Percentiles rank a stretch among this genome's conserved stretches.
Evolutionary conservation across 2,113 vertebrate species (phyloP).

Genomic region (human): GRCh38 chr15:98214001-98214500

Average conservation of each 20-base stretch:
- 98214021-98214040: neutral
- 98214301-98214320: neutral
- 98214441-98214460: constrained; percentile 93
- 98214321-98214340: constrained; percentile 83
- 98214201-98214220: neutral
- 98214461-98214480: constrained; percentile 89
- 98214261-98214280: neutral
- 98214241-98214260: neutral
- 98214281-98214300: neutral
- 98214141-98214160: fast-evolving
- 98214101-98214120: neutral
- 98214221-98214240: fast-evolving
- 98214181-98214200: neutral
- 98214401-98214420: constrained; percentile 86
- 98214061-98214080: neutral
- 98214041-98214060: neutral
- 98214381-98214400: constrained; percentile 68
- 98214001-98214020: neutral
- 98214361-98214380: constrained; percentile 39
- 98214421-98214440: constrained; percentile 84
- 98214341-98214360: constrained; percentile 86
- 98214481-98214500: constrained; percentile 89
- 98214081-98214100: neutral
- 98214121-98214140: neutral
- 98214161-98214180: neutral